These are phyloP conservation scores for Hypercompe scribonia DNA, from an alignment of 2,888 invertebrate genomes.

Conservation along the genomic window DNA sequence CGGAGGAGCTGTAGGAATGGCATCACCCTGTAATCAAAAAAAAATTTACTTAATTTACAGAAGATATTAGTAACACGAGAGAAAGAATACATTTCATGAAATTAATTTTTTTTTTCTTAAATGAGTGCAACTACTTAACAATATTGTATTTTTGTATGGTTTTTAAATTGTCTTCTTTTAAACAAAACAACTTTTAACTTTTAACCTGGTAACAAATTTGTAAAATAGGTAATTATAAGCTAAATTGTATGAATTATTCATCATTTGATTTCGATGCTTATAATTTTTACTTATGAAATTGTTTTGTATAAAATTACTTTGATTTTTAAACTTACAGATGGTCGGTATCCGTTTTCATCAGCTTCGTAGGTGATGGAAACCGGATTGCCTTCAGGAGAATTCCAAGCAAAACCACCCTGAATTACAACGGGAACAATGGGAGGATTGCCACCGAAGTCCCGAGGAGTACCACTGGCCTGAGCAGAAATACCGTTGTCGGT, in stretches of 20 bases:
- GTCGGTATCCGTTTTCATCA: conserved; percentile 90
- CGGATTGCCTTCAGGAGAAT: conserved; percentile 88
- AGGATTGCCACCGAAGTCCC: conserved; percentile 81
- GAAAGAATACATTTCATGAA: no score
- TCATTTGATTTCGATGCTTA: background rate
- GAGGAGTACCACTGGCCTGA: conserved; percentile 86
- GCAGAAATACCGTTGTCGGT: conserved; percentile 88
- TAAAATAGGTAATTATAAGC: background rate
- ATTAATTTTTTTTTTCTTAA: no score
- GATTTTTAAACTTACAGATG: conserved; percentile 73
- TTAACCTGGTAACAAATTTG: no score
- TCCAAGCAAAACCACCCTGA: conserved; percentile 85
- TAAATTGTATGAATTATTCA: background rate
- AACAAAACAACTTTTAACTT: no score
- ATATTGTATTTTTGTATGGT: no score
- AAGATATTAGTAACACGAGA: background rate
- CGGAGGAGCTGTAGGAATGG: conserved; percentile 83
- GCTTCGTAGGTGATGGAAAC: conserved; percentile 88
- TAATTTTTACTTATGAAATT: background rate
- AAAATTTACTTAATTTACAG: conserved; percentile 5
- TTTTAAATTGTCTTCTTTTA: no score
- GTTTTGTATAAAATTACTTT: background rate
- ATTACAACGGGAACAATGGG: conserved; percentile 71
- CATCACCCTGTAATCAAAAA: conserved; percentile 65
- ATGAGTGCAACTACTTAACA: background rate